Evolutionary conservation across 2,888 invertebrate genomes (phyloP), one percentile per base, ranked within the genome.

Genomic region (Troilus luridus): DNA sequence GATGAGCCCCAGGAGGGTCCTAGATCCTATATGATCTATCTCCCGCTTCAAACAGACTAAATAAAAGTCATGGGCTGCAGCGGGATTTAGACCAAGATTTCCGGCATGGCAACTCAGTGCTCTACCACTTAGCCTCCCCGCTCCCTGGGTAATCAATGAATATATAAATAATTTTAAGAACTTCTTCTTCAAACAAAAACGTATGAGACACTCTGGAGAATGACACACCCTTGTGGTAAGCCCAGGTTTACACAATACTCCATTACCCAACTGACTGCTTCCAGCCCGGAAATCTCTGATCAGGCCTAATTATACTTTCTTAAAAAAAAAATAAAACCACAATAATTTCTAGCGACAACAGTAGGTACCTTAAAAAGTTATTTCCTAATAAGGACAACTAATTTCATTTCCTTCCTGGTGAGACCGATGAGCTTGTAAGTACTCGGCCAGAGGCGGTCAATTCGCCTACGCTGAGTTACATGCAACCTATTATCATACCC

Each of bases 401-500:
- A 27, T 77, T 27, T 17, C 41, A 17, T 41, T 77, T 77, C 27
- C 27, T 77, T 77, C 27, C 72, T 77, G 72, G 21, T 0, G 3
- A 8, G 41, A 17, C 6, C 72, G 17, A 77, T 19, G 19, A 77
- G 27, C 17, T 2, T 41, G 41, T 41, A 19, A 77, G 19, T 8
- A 27, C 27, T 77, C 24, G 67, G 24, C 5, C 12, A 21, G 19
- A 64, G 3, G 24, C 67, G 24, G 67, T 3, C 7, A 17, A 27
- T 6, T 14, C 19, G 27, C 72, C 72, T 77, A 77, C 72, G 41
- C 12, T 7, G 8, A 1, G 19, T 17, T 0, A 8, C 41, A 77
- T 77, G 41, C 72, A n/a, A 14, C 54, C n/a, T 19, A 81, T 85
- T 85, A 85, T 85, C 85, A 56, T 85, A 85, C n/a, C 56, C 56